Evolutionary conservation across 2,113 vertebrate genomes (phyloP).

Genomic region (Saccopteryx leptura): DNA sequence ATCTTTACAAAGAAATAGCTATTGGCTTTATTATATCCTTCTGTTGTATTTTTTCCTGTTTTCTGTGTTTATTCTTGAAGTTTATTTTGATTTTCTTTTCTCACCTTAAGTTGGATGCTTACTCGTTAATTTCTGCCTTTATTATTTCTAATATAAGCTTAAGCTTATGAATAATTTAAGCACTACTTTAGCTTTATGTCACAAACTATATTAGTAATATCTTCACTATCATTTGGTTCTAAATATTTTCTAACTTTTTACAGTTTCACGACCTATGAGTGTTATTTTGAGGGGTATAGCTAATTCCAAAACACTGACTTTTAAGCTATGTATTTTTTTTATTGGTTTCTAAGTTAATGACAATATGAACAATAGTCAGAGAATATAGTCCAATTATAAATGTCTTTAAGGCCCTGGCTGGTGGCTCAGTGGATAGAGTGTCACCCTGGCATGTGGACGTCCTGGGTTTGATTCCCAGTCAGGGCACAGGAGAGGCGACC

Average conservation of each 20-base stretch:
- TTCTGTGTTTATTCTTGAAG: neutral
- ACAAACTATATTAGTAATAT: neutral
- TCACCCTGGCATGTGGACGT: no score
- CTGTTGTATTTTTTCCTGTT: constrained; percentile 30
- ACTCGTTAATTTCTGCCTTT: neutral
- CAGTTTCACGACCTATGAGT: neutral
- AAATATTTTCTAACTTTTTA: constrained; percentile 26
- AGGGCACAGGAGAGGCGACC: no score
- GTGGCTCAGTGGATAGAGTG: no score
- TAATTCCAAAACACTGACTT: neutral
- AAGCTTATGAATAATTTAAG: constrained; percentile 18
- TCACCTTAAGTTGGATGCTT: neutral
- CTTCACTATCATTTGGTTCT: constrained; percentile 28
- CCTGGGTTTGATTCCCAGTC: no score
- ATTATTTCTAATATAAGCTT: constrained; percentile 11
- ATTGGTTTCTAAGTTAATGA: constrained; percentile 21
- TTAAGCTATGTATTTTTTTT: neutral
- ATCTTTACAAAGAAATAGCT: constrained; percentile 16
- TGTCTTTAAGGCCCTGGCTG: no score
- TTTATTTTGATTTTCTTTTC: constrained; percentile 21
- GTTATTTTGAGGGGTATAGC: neutral
- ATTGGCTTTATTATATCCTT: neutral
- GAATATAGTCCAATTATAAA: no score
- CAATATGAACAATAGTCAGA: no score
- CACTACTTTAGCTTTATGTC: constrained; percentile 12